phyloP scores from a whole-genome alignment of 2,888 invertebrate species.

The Panopea generosa region DNA sequence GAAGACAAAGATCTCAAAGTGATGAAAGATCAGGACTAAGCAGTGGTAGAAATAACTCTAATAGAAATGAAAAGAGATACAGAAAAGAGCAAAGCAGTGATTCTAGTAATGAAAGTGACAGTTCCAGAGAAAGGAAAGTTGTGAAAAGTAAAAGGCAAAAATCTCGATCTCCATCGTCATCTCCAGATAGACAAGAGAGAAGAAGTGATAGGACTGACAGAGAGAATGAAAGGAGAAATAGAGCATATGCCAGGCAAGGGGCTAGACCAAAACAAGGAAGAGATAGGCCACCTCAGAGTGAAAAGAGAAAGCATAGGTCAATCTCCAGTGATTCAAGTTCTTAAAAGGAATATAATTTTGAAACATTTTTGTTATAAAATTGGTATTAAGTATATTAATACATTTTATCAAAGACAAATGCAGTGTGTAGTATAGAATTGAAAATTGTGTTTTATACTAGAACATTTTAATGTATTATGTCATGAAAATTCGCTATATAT shows the following conservation, averaged over 20 bases:
- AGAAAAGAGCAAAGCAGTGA: not conserved
- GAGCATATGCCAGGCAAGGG: slow-evolving; percentile 16
- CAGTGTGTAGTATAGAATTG: too few relatives aligned
- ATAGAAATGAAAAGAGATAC: not conserved
- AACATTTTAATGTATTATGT: too few relatives aligned
- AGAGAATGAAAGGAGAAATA: slow-evolving; percentile 8
- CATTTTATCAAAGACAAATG: too few relatives aligned
- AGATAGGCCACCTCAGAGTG: not conserved
- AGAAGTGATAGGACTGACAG: slow-evolving; percentile 17
- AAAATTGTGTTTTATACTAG: too few relatives aligned
- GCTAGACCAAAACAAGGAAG: slow-evolving; percentile 14
- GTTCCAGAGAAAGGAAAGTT: slow-evolving; percentile 13
- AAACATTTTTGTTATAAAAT: too few relatives aligned
- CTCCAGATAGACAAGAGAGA: not conserved
- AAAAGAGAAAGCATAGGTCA: not conserved
- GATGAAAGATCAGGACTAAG: not conserved
- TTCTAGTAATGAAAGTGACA: not conserved
- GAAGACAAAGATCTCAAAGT: slow-evolving; percentile 10
- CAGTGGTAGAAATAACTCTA: not conserved
- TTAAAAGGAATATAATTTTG: too few relatives aligned
- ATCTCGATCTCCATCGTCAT: not conserved
- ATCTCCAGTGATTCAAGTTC: too few relatives aligned
- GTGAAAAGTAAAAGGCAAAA: slow-evolving; percentile 6
- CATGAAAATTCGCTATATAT: too few relatives aligned
- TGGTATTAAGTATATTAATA: too few relatives aligned